Base-by-base conservation (phyloP, 2,797 vertebrate species). In the Erpetoichthys calabaricus region DNA sequence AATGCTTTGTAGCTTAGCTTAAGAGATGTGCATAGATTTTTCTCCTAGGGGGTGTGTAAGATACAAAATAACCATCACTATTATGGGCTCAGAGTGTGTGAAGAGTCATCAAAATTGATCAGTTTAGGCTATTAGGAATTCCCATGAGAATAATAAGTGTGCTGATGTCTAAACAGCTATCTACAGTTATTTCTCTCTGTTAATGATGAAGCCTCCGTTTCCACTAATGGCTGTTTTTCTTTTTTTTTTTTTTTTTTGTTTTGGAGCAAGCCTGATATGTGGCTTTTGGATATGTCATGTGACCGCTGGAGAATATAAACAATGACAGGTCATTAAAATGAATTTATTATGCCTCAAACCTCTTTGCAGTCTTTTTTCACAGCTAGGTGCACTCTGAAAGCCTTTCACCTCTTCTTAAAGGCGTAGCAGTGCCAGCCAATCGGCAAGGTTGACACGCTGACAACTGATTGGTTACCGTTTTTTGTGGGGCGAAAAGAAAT, bases 41-140 rank as follows among this genome's bases (percentile, higher is more conserved):
- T 54, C 53, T 25, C 53, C 52, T 59, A 53, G 45, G 57, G 57
- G 51, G 52, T 59, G 25, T 45, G 50, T 46, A 25, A 46, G 57
- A 53, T 42, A 59, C 51, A 59, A 59, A 59, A 52, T 59, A 59
- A 59, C 57, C 44, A 54, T 54, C 53, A 47, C 45, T 54, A 53
- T 53, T 46, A 53, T 59, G 57, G 51, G 51, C 50, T 46, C 25
- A 46, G 57, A 44, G 57, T 53, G 51, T 54, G 53, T 59, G 50
- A 44, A 53, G 10, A 59, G 57, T 59, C 50, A 59, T 59, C 51
- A 58, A 47, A 62, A 58, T 57, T 47, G 56, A 62, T 62, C 51
- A 50, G 60, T 53, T 57, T 45, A 57, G 56, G 45, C 60, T 53
- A 53, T 62, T 62, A 58, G 45, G 45, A 42, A 50, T 47, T 10